phyloP scores from a whole-genome alignment of 1,140 invertebrate genomes.

The Cydia fagiglandana region DNA sequence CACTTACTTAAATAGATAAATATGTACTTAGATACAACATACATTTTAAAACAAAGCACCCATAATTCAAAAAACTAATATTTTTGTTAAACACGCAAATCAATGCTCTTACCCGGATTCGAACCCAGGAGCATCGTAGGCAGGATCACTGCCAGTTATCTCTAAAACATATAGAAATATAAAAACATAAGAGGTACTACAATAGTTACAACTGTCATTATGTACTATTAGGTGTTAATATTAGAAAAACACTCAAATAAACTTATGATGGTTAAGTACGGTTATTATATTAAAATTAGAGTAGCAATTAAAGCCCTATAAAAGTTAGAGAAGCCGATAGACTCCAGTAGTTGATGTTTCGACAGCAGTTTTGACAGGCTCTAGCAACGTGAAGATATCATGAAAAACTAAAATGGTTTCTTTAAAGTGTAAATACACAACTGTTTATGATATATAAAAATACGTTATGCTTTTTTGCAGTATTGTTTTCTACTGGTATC shows the following conservation, averaged over 20 bases:
- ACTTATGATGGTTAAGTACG: conserved; percentile 40
- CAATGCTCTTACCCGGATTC: too few species aligned
- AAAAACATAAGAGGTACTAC: neutral
- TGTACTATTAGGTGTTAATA: conserved; percentile 26
- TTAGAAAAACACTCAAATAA: conserved; percentile 36
- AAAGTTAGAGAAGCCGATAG: neutral
- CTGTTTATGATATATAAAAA: too few species aligned
- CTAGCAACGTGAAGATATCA: neutral
- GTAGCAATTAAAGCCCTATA: conserved; percentile 37
- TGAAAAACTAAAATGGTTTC: neutral
- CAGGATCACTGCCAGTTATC: too few species aligned
- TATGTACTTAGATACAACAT: too few species aligned
- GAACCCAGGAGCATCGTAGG: too few species aligned
- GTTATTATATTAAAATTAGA: conserved; percentile 37
- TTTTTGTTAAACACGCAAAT: too few species aligned
- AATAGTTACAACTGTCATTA: neutral
- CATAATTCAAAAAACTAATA: too few species aligned
- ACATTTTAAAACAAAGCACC: too few species aligned
- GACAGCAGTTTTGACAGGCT: neutral
- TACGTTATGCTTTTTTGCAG: too few species aligned
- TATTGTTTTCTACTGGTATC: too few species aligned
- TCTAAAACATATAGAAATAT: neutral
- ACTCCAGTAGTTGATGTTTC: neutral
- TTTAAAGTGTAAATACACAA: too few species aligned
- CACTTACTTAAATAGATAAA: too few species aligned